Base-by-base conservation (phyloP, 2,797 vertebrate species). In the Ibycter americanus region DNA sequence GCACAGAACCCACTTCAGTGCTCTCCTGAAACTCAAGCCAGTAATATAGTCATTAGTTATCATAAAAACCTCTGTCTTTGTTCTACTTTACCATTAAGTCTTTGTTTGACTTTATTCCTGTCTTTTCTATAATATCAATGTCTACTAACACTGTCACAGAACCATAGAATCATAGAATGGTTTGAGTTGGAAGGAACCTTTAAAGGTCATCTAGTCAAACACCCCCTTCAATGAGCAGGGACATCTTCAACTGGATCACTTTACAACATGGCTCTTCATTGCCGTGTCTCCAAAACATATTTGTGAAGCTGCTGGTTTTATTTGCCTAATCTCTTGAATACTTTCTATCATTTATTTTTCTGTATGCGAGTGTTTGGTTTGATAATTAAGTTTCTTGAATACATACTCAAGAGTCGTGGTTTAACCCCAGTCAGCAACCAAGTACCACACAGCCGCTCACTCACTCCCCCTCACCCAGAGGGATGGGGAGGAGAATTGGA, bases 211-310 rank as follows among this genome's bases (percentile, higher is more conserved):
- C 23, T 58, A 22, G 6, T 29, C 16, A 21, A 73, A 46, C 1
- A 5, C 8, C 1, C 3, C 4, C 15, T 44, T 22, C 25, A 36
- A 23, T 11, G 4, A 46, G 7, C 19, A 46, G 5, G 4, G 12
- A n/a, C 32, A 44, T 31, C 26, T 81, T 54, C 21, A 54, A 8
- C 5, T 20, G 25, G 5, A 31, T 36, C 2, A n/a, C 38, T 70
- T 73, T 55, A 21, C 5, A 0, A 29, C 15, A 82, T 3, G 31
- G 5, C 5, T 59, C 2, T 74, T 73, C 31, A 12, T 63, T 81
- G 7, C 4, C 4, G 3, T 15, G 18, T 46, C 29, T 80, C 26
- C 23, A 68, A 54, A 81, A 73, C 1, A 2, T 42, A 42, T 77
- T 63, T 73, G 8, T 63, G 40, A 42, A 61, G 65, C 9, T 59